These are phyloP conservation scores for Acromyrmex charruanus DNA, from an alignment of 1,140 invertebrate species.

Conservation along the genomic window DNA sequence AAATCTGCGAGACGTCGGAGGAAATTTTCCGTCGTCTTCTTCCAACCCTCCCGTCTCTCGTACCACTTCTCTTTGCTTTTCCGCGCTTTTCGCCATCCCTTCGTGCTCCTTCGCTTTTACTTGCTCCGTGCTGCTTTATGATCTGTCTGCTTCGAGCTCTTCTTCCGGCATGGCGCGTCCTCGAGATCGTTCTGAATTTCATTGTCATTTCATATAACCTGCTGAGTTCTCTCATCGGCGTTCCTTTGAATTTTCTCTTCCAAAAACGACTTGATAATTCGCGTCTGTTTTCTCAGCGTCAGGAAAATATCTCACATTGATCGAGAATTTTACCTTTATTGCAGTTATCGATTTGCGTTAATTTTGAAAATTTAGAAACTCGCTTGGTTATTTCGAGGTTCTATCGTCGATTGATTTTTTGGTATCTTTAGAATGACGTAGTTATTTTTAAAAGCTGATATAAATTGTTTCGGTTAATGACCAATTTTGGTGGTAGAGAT, in stretches of 20 bases:
- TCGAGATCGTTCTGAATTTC: slow-evolving; percentile 65
- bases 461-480: slow-evolving; percentile 21
- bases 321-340: slow-evolving; percentile 2
- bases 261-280: slow-evolving; percentile 13
- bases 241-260: slow-evolving; percentile 42
- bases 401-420: slow-evolving; percentile 7
- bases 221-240: neutral
- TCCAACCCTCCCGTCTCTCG: neutral
- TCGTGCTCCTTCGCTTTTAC: neutral
- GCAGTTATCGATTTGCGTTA: neutral
- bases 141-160: slow-evolving; percentile 36
- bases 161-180: slow-evolving; percentile 48
- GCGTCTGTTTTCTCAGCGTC: neutral
- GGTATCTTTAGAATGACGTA: neutral
- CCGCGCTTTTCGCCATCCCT: slow-evolving; percentile 9
- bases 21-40: slow-evolving; percentile 65
- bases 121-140: slow-evolving; percentile 39
- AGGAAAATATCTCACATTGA: neutral
- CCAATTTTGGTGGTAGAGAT: neutral
- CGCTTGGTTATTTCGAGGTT: slow-evolving; percentile 19
- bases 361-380: neutral
- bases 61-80: neutral
- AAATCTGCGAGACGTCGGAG: slow-evolving; percentile 66
- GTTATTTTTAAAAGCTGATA: neutral
- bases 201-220: slow-evolving; percentile 59